A percentile compares a stretch with the other conserved stretches of the same genome.
phyloP scores from a whole-genome alignment of 2,113 vertebrate species.

The Chionodraco myersi region DNA sequence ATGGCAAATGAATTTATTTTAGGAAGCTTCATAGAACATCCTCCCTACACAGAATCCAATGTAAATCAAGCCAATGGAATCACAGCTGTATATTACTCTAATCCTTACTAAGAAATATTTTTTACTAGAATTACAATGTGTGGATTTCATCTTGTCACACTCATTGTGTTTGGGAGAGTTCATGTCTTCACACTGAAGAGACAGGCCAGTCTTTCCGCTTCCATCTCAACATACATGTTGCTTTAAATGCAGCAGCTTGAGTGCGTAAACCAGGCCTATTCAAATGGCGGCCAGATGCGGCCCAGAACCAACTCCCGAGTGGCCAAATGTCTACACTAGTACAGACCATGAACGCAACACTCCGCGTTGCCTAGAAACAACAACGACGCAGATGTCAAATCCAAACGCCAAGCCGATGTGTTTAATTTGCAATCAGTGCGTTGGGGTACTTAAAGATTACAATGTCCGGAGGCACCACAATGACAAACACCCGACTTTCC shows the following conservation, averaged over 20 bases:
- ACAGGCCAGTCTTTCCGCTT: slow-evolving; percentile 27
- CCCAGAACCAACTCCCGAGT: no score
- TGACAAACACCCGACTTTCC: no score
- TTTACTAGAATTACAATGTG: slow-evolving; percentile 68
- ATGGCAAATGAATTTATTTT: slow-evolving; percentile 20
- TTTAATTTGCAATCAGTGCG: no score
- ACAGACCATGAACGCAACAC: no score
- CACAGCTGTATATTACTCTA: slow-evolving; percentile 71
- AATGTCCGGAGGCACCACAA: no score
- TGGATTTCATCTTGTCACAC: slow-evolving; percentile 57
- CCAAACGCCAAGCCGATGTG: no score
- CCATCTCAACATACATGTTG: slow-evolving; percentile 32
- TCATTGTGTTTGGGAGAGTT: slow-evolving; percentile 53
- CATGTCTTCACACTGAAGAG: slow-evolving; percentile 47
- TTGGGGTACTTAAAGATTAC: no score
- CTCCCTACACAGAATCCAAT: slow-evolving; percentile 38
- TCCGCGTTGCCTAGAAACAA: no score
- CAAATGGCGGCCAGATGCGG: no score
- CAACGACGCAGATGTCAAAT: no score
- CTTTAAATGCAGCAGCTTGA: slow-evolving; percentile 46
- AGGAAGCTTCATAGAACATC: slow-evolving; percentile 17
- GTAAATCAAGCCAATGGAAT: slow-evolving; percentile 62
- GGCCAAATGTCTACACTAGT: no score
- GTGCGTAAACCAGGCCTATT: neutral
- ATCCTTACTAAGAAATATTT: slow-evolving; percentile 67